Conservation (phyloP, 37 sponge, comb jelly and placozoan species). For the Mnemiopsis leidyi region DNA sequence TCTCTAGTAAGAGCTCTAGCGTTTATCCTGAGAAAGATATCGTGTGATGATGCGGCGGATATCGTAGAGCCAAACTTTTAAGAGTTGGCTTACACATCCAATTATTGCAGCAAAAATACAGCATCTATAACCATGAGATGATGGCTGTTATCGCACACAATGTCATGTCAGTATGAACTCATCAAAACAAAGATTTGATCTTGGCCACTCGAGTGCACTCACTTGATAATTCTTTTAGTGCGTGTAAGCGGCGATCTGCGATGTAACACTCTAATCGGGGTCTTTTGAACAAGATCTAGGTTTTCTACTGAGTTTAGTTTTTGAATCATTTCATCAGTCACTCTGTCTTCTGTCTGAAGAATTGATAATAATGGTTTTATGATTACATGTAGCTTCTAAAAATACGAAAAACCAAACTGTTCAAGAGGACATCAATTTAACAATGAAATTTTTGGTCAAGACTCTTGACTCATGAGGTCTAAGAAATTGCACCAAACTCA, state of each 20-base stretch:
- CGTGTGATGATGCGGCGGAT: neutral
- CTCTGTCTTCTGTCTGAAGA: neutral
- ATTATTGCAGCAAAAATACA: too few relatives aligned
- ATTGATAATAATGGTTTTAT: too few relatives aligned
- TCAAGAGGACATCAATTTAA: too few relatives aligned
- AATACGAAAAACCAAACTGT: neutral
- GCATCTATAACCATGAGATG: too few relatives aligned
- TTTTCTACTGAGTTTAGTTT: slow-evolving; percentile 67
- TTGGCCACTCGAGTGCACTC: too few relatives aligned
- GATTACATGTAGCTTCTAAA: too few relatives aligned
- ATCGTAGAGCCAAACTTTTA: too few relatives aligned
- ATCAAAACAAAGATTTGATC: too few relatives aligned
- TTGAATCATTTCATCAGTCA: slow-evolving; percentile 5
- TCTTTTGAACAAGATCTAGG: slow-evolving; percentile 78
- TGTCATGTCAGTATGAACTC: too few relatives aligned
- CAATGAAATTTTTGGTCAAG: too few relatives aligned
- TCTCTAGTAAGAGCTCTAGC: neutral
- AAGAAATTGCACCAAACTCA: neutral
- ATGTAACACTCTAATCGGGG: slow-evolving; percentile 95
- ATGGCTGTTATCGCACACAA: too few relatives aligned
- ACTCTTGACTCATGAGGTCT: neutral
- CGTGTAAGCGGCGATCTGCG: slow-evolving; percentile 77
- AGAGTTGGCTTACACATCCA: too few relatives aligned
- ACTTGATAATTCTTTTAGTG: slow-evolving; percentile 47
- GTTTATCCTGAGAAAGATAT: neutral